Conservation (phyloP, 2,113 vertebrate genomes). For the Rhodinocichla rosea region DNA sequence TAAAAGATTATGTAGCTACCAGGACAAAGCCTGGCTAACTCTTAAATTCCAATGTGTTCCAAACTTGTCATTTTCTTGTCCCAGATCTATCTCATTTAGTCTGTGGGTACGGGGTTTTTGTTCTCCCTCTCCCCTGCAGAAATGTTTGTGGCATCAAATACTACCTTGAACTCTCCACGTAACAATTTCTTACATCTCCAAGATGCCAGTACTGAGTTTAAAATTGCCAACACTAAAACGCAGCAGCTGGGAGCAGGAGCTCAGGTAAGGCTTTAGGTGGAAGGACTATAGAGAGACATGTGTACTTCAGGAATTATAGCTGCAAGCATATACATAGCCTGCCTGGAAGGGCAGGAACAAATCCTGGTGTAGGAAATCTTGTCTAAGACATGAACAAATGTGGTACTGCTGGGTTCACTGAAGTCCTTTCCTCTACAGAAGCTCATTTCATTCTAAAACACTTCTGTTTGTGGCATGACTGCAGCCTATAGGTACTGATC, state of each 20-base stretch:
- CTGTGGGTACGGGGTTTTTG: background rate
- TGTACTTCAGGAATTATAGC: background rate
- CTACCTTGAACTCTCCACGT: background rate
- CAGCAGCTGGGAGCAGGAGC: background rate
- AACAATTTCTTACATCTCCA: background rate
- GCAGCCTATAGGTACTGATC: background rate
- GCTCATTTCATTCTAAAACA: background rate
- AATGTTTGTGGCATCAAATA: background rate
- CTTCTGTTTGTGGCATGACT: background rate
- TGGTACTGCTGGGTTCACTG: background rate
- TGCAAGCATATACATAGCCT: background rate
- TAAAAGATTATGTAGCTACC: background rate
- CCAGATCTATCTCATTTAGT: background rate
- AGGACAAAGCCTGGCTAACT: background rate
- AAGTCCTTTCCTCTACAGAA: background rate
- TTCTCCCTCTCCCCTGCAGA: background rate
- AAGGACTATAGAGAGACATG: background rate
- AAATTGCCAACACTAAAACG: background rate
- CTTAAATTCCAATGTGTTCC: background rate
- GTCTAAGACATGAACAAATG: background rate
- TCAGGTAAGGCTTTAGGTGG: constrained; percentile 21
- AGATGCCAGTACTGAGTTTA: background rate
- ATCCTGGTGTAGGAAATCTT: background rate
- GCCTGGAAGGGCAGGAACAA: background rate
- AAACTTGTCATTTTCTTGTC: background rate